Percentiles rank a stretch among this genome's conserved stretches.
Evolutionary conservation across 1,140 invertebrate species (phyloP).

Genomic region (Trissolcus basalis): DNA sequence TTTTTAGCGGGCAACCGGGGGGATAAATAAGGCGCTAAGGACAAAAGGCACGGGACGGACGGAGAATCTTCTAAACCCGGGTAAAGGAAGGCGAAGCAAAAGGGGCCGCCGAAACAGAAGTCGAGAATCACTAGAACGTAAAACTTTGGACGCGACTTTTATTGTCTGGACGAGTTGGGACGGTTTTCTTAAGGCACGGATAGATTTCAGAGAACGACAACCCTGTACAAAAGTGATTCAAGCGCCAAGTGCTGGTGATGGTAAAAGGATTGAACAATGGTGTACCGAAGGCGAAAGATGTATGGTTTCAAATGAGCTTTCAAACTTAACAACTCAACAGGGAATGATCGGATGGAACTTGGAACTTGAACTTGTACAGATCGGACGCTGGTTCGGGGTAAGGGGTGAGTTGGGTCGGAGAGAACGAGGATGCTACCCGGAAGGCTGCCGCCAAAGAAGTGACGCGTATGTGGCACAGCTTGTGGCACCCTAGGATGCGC

Average conservation of each 20-base stretch:
- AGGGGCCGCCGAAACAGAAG: slow-evolving; percentile 13
- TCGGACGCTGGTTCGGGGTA: slow-evolving; percentile 33
- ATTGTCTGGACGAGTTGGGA: slow-evolving; percentile 59
- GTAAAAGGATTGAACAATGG: background rate
- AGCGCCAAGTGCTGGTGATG: slow-evolving; percentile 16
- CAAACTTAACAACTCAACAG: background rate
- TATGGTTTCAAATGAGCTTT: background rate
- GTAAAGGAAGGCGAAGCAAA: slow-evolving; percentile 32
- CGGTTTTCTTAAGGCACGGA: slow-evolving; percentile 67
- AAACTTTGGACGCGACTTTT: slow-evolving; percentile 28
- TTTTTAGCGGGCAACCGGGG: background rate
- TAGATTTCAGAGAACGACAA: slow-evolving; percentile 59
- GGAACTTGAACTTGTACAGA: slow-evolving; percentile 49
- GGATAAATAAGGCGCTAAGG: slow-evolving; percentile 53
- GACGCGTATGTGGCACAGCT: slow-evolving; percentile 70
- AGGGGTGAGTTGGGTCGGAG: slow-evolving; percentile 57
- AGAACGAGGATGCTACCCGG: slow-evolving; percentile 72
- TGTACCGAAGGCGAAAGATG: background rate
- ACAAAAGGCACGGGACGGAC: slow-evolving; percentile 51
- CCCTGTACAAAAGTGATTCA: slow-evolving; percentile 42
- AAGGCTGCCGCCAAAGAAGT: slow-evolving; percentile 75
- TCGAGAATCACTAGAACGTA: background rate
- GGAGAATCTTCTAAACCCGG: slow-evolving; percentile 33
- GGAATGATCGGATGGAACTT: slow-evolving; percentile 5
- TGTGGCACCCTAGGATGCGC: slow-evolving; percentile 66